phyloP scores from a whole-genome alignment of 2,113 vertebrate species.

The Rattus rattus region DNA sequence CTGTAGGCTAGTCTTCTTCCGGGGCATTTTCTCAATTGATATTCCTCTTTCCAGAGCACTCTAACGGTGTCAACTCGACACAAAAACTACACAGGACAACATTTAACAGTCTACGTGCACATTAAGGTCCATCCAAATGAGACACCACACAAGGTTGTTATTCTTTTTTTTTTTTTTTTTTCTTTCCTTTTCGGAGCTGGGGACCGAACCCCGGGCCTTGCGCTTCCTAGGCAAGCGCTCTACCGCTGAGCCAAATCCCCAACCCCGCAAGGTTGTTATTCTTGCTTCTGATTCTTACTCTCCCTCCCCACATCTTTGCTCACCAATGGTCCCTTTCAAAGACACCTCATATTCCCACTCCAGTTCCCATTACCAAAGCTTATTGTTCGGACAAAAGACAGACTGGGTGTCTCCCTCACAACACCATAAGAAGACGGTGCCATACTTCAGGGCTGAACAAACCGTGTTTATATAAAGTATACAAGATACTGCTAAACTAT shows the following conservation, averaged over 20 bases:
- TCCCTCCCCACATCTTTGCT: neutral
- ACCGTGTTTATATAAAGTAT: neutral
- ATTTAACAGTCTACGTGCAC: neutral
- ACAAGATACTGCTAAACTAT: neutral
- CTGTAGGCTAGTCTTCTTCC: neutral
- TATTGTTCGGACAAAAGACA: constrained; percentile 7
- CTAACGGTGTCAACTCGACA: neutral
- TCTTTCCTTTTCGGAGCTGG: no score
- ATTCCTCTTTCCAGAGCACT: neutral
- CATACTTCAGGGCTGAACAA: neutral
- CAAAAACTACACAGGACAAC: neutral
- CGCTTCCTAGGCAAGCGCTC: no score
- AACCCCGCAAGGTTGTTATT: neutral
- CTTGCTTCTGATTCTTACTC: neutral
- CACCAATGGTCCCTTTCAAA: neutral
- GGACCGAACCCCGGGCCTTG: no score
- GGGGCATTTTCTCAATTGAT: neutral
- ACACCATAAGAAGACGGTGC: neutral
- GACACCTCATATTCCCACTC: neutral
- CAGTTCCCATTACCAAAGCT: neutral
- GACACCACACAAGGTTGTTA: neutral
- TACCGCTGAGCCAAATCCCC: no score
- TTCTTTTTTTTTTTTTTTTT: no score
- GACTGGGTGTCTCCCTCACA: neutral
- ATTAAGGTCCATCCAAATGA: neutral